These are phyloP conservation scores for Syngnathus acus DNA, from an alignment of 2,797 vertebrate species.

Conservation along the genomic window DNA sequence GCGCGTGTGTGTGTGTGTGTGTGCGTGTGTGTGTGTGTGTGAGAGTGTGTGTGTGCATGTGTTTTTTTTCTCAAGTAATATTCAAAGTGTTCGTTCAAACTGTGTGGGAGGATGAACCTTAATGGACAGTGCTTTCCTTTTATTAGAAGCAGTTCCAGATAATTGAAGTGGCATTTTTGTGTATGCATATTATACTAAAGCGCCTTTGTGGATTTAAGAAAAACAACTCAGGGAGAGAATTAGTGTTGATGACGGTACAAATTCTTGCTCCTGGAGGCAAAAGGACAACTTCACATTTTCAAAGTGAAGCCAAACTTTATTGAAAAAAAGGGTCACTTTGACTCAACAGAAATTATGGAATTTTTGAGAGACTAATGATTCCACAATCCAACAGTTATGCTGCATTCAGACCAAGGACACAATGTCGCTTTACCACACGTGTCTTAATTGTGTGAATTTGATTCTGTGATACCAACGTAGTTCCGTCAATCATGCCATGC, in stretches of 20 bases:
- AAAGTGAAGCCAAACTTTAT: not conserved
- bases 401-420: not conserved
- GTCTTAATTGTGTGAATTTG: too few species aligned
- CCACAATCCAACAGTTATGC: not conserved
- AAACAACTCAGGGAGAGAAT: slow-evolving; percentile 22
- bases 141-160: slow-evolving; percentile 53
- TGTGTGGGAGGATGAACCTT: slow-evolving; percentile 41
- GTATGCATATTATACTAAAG: slow-evolving; percentile 51
- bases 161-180: slow-evolving; percentile 54
- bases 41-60: not conserved
- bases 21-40: not conserved
- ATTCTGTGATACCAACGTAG: too few species aligned
- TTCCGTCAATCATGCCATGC: too few species aligned
- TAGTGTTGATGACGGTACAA: slow-evolving; percentile 22
- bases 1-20: not conserved
- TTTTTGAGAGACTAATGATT: not conserved
- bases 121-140: slow-evolving; percentile 46
- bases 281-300: slow-evolving; percentile 6
- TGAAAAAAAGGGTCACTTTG: slow-evolving; percentile 1
- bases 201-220: slow-evolving; percentile 46
- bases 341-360: not conserved
- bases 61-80: slow-evolving; percentile 12
- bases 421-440: too few species aligned
- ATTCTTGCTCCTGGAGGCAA: slow-evolving; percentile 24
- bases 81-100: slow-evolving; percentile 16